These are phyloP conservation scores for Neelides sp. DNA, from an alignment of 1,140 invertebrate species.

Conservation along the genomic window DNA sequence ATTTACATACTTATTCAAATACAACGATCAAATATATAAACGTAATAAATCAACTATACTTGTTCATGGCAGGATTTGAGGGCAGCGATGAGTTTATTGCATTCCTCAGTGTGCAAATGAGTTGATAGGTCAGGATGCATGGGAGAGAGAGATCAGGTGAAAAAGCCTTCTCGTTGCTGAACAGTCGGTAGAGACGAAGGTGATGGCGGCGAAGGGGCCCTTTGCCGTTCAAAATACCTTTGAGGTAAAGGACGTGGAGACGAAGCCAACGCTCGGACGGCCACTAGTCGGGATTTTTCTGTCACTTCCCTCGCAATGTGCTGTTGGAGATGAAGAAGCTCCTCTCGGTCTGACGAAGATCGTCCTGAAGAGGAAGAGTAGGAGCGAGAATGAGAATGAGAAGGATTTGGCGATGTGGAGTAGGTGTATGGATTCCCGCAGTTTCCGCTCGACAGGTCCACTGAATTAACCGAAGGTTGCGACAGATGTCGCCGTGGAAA, in stretches of 20 bases:
- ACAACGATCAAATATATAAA: no score
- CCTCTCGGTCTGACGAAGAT: constrained; percentile 27
- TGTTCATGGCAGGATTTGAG: no score
- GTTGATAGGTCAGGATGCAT: no score
- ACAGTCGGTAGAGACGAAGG: constrained; percentile 25
- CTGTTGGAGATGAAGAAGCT: constrained; percentile 28
- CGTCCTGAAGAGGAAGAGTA: constrained; percentile 22
- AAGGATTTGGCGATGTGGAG: not conserved
- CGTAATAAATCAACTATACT: no score
- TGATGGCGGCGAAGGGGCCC: constrained; percentile 27
- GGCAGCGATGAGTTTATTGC: no score
- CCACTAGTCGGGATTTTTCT: constrained; percentile 23
- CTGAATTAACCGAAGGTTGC: no score
- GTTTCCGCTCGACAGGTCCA: no score
- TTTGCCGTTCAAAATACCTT: constrained; percentile 3
- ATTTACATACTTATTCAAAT: no score
- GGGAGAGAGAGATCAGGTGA: constrained; percentile 15
- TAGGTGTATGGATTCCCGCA: not conserved
- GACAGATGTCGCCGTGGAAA: no score
- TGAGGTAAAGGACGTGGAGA: constrained; percentile 11
- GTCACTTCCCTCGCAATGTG: constrained; percentile 27
- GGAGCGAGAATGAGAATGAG: constrained; percentile 18
- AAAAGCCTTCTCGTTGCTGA: constrained; percentile 29
- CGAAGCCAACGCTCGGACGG: constrained; percentile 19
- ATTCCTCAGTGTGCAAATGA: no score